Percentiles rank a stretch among this genome's conserved stretches.
These are phyloP conservation scores for Styela clava DNA, from an alignment of 23 tunicate genomes.

Conservation along the genomic window DNA sequence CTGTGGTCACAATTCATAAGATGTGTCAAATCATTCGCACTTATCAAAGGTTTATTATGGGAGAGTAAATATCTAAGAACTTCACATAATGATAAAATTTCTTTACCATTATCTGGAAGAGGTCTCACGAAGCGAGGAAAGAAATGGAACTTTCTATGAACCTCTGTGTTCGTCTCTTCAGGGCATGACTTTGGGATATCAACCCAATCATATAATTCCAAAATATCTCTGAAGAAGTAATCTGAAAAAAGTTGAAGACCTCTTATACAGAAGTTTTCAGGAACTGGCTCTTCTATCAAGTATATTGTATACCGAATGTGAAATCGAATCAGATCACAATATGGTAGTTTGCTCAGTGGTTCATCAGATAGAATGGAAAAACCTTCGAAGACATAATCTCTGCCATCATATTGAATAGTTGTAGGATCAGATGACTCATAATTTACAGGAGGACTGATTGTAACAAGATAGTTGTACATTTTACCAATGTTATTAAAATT, in stretches of 20 bases:
- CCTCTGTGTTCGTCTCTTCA: slow-evolving; percentile 25
- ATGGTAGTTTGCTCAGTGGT: slow-evolving; percentile 59
- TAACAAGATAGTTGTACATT: slow-evolving; percentile 84
- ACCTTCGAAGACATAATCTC: slow-evolving; percentile 83
- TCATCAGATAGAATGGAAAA: slow-evolving; percentile 88
- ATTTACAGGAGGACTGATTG: slow-evolving; percentile 80
- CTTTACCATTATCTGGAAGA: slow-evolving; percentile 81
- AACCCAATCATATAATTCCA: slow-evolving; percentile 96
- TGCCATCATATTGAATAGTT: slow-evolving; percentile 52
- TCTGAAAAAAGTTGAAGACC: slow-evolving; percentile 88
- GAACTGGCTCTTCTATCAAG: slow-evolving; percentile 83
- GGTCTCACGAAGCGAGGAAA: slow-evolving; percentile 84
- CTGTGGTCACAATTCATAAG: slow-evolving; percentile 61
- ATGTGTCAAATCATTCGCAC: slow-evolving; percentile 46
- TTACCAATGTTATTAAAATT: slow-evolving; percentile 34
- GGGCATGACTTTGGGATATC: slow-evolving; percentile 16
- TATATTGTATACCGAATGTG: slow-evolving; percentile 88
- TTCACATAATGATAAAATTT: slow-evolving; percentile 77
- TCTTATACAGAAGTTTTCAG: slow-evolving; percentile 81
- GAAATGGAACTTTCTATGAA: slow-evolving; percentile 70
- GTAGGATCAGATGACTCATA: slow-evolving; percentile 63
- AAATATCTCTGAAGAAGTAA: slow-evolving; percentile 84
- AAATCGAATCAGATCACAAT: slow-evolving; percentile 87
- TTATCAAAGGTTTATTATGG: slow-evolving; percentile 72
- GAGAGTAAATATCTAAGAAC: slow-evolving; percentile 80